Conservation (phyloP, 2,113 vertebrate genomes). For the Ageneiosus marmoratus region DNA sequence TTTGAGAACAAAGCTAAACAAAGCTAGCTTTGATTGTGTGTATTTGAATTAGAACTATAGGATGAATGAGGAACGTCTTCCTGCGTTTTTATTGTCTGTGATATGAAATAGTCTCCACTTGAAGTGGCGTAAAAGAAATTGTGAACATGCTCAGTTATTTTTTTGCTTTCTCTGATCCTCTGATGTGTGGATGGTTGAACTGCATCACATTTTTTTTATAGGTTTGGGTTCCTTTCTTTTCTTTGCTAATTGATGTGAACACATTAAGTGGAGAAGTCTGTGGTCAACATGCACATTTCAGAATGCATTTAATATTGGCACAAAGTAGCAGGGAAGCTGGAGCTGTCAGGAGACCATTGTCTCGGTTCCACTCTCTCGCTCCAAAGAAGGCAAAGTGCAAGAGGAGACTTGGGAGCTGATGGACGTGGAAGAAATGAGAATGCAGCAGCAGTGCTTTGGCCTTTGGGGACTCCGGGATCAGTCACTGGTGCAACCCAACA, state of each 20-base stretch:
- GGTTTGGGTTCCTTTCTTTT: background rate
- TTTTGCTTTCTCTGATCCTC: constrained; percentile 31
- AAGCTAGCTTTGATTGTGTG: background rate
- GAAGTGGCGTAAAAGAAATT: background rate
- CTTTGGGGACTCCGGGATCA: background rate
- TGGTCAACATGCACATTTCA: constrained; percentile 45
- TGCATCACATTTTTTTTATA: background rate
- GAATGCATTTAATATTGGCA: constrained; percentile 7
- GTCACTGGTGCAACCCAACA: constrained; percentile 39
- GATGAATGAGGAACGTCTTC: constrained; percentile 33
- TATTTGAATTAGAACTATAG: constrained; percentile 67
- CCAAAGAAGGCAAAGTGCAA: constrained; percentile 30
- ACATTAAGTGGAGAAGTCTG: background rate
- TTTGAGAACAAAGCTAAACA: constrained; percentile 4
- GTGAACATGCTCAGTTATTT: constrained; percentile 13
- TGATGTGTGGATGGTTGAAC: background rate
- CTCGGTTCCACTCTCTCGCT: background rate
- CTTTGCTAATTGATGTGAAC: constrained; percentile 10
- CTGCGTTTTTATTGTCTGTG: background rate
- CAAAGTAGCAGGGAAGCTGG: constrained; percentile 42
- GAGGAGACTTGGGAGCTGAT: constrained; percentile 51
- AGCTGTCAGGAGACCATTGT: constrained; percentile 62
- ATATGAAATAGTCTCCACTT: constrained; percentile 27
- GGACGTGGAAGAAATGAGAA: constrained; percentile 59
- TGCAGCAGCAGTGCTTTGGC: constrained; percentile 41